Evolutionary conservation across 30 jellyfish, hydroid and myxozoan genomes (phyloP).

Genomic region (Aurelia coerulea): DNA sequence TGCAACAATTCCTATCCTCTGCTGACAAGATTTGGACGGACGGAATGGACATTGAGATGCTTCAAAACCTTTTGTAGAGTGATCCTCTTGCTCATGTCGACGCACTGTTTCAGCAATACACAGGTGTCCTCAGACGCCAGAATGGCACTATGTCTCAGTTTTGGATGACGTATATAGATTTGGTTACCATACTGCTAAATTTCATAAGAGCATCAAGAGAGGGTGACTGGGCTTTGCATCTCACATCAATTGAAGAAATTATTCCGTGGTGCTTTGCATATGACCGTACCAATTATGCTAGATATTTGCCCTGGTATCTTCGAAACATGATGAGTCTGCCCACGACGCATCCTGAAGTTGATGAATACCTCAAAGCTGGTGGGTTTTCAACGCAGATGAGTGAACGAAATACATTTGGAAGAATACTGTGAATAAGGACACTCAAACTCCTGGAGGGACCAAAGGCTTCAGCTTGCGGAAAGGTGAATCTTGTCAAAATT

Average conservation of each 20-base stretch:
- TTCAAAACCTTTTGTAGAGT: too few relatives aligned
- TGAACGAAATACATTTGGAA: slow-evolving; percentile 6
- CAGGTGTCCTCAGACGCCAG: too few relatives aligned
- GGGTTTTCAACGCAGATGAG: slow-evolving; percentile 38
- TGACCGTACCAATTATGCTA: slow-evolving; percentile 13
- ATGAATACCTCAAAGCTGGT: slow-evolving; percentile 10
- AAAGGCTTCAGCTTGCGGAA: slow-evolving; percentile 5
- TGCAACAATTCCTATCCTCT: too few relatives aligned
- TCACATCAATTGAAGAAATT: background rate
- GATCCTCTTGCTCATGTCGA: too few relatives aligned
- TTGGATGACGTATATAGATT: slow-evolving; percentile 51
- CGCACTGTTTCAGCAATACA: too few relatives aligned
- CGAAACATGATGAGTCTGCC: slow-evolving; percentile 16
- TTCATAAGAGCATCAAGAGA: slow-evolving; percentile 45
- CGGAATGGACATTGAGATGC: too few relatives aligned
- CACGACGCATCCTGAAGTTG: slow-evolving; percentile 42
- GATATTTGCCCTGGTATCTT: slow-evolving; percentile 24
- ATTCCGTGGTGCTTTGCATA: slow-evolving; percentile 60
- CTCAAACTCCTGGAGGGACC: slow-evolving; percentile 52
- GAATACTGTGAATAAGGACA: slow-evolving; percentile 25
- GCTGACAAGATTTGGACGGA: too few relatives aligned
- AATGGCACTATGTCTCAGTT: slow-evolving; percentile 24
- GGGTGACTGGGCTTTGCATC: slow-evolving; percentile 46
- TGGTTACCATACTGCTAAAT: slow-evolving; percentile 25
- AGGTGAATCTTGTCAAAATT: background rate